These are phyloP conservation scores for Drosophila anomalata DNA, from an alignment of 2,888 invertebrate genomes.

Conservation along the genomic window DNA sequence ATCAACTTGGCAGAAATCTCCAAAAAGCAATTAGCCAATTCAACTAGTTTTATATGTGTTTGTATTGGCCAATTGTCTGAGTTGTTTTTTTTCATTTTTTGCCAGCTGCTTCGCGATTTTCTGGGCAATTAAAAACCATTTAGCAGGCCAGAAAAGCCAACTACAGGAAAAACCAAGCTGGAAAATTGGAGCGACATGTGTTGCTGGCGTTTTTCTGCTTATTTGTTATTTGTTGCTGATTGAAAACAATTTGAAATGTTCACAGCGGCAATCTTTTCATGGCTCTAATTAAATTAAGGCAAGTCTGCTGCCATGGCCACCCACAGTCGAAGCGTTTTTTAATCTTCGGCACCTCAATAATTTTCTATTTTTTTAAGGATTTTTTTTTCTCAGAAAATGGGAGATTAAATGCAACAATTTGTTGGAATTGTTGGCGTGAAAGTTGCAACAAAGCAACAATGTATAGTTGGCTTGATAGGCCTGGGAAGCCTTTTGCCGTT, in stretches of 20 bases:
- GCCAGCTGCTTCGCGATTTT: constrained; percentile 35
- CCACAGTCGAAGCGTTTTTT: constrained; percentile 24
- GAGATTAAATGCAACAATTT: constrained; percentile 35
- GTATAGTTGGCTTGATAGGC: constrained; percentile 31
- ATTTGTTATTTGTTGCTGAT: constrained; percentile 63
- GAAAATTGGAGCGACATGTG: constrained; percentile 52
- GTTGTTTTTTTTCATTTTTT: constrained; percentile 15
- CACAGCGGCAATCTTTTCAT: constrained; percentile 33
- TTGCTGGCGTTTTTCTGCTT: constrained; percentile 52
- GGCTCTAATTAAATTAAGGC: constrained; percentile 44
- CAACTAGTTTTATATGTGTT: constrained; percentile 12
- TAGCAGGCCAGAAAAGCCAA: constrained; percentile 8
- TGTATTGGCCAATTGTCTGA: constrained; percentile 33
- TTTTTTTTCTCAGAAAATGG: constrained; percentile 1
- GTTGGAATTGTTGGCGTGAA: constrained; percentile 65
- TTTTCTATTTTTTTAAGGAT: not conserved
- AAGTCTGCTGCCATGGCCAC: constrained; percentile 18
- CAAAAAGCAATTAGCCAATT: constrained; percentile 32
- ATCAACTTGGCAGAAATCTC: constrained; percentile 23
- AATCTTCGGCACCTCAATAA: constrained; percentile 7
- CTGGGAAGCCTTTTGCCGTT: constrained; percentile 25
- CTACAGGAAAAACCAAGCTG: constrained; percentile 7
- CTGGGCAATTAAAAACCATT: constrained; percentile 62
- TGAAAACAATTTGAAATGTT: constrained; percentile 63
- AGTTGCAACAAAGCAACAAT: constrained; percentile 40